Percentiles rank a stretch among this genome's conserved stretches.
These are phyloP conservation scores for Cephalopholis sonnerati DNA, from an alignment of 2,113 vertebrate species.

Conservation along the genomic window DNA sequence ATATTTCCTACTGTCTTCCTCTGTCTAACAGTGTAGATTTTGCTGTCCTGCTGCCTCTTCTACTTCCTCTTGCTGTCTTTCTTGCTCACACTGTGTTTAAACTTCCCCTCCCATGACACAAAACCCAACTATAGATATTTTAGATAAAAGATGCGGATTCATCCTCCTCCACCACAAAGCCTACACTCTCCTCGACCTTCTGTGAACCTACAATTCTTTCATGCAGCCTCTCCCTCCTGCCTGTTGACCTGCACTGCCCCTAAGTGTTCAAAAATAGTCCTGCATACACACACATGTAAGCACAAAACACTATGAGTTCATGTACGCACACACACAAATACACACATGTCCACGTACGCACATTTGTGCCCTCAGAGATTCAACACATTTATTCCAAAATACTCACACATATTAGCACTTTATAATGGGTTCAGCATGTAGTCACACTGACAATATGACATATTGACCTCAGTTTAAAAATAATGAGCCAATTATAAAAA, in stretches of 20 bases:
- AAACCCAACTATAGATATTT: conserved; percentile 11
- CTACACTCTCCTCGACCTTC: conserved; percentile 11
- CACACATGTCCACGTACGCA: neutral
- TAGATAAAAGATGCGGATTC: neutral
- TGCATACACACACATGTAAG: conserved; percentile 8
- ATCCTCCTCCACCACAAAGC: conserved; percentile 8
- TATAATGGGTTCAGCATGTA: neutral
- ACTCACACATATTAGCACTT: neutral
- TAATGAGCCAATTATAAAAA: neutral
- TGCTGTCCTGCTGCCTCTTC: conserved; percentile 12
- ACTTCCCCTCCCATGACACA: conserved; percentile 18
- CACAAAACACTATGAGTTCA: neutral
- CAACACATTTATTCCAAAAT: neutral
- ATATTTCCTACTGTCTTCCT: neutral
- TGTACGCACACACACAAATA: neutral
- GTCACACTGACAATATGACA: neutral
- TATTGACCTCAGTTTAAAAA: neutral
- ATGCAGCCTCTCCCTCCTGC: neutral
- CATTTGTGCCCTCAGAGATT: neutral
- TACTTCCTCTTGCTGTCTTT: conserved; percentile 11
- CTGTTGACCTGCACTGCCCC: conserved; percentile 57
- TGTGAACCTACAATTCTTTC: conserved; percentile 18
- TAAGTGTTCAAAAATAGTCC: conserved; percentile 53
- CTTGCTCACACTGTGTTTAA: conserved; percentile 7
- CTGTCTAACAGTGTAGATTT: conserved; percentile 9